Base-by-base conservation (phyloP, 2,113 vertebrate species). In the Aptenodytes forsteri region DNA sequence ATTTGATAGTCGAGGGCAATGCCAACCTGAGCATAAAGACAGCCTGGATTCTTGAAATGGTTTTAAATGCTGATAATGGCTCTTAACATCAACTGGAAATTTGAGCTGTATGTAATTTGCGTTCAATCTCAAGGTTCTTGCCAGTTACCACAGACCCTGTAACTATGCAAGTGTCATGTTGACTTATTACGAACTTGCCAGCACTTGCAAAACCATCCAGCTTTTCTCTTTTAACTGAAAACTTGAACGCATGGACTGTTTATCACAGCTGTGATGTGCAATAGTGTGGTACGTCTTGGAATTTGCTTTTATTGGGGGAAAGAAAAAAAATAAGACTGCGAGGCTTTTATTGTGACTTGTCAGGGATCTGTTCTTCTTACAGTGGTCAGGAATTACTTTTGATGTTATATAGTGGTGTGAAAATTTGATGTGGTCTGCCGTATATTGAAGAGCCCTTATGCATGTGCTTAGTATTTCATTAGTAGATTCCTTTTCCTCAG, bases 161-260 rank as follows among this genome's bases (percentile, higher is more conserved):
- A 85, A 50, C 78, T 59, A 25, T 87, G 82, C 54, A 69, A 58
- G 58, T 59, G 70, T 76, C 47, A 4, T 30, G 21, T 54, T 83
- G 84, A 50, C 59, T 55, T 89, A 47, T 77, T 94, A 72, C 15
- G 70, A 93, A 89, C 80, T 78, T 90, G 89, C 89, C 81, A 94
- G 78, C 40, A 25, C 87, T 97, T 97, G 73, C 77, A 94, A 95
- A 95, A 96, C 46, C 40, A 73, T 21, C 49, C 66, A 83, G 73
- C 16, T 82, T 92, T 90, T 85, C 29, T 83, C 58, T 87, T 87
- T 82, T 36, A 38, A 62, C 84, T 20, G 7, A 87, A 79, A 66
- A 85, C 49, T 93, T 58, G 40, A 87, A 52, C 5, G 1, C 34
- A 9, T 54, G 11, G 84, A 46, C 32, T 87, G n/a, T 90, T 96